These are phyloP conservation scores for Sphecodes monilicornis DNA, from an alignment of 2,888 invertebrate species.

Conservation along the genomic window DNA sequence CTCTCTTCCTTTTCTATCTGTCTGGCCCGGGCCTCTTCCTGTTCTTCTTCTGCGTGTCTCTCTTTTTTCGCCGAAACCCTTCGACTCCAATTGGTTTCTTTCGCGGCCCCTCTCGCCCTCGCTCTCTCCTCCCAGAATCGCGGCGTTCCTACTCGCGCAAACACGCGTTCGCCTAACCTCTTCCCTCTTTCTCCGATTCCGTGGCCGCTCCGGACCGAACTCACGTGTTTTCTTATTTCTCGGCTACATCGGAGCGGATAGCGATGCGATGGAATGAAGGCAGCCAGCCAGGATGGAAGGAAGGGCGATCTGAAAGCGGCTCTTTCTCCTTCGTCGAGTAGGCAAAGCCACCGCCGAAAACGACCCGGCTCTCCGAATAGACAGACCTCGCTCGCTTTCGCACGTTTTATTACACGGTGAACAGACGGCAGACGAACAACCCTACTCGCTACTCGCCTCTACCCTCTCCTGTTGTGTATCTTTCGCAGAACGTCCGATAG, in stretches of 20 bases:
- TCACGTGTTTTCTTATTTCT: slow-evolving; percentile 70
- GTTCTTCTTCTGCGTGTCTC: slow-evolving; percentile 48
- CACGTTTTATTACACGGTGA: slow-evolving; percentile 64
- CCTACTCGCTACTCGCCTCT: slow-evolving; percentile 20
- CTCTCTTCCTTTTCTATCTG: slow-evolving; percentile 71
- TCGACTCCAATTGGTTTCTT: slow-evolving; percentile 80
- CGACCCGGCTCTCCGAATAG: slow-evolving; percentile 48
- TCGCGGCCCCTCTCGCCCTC: slow-evolving; percentile 57
- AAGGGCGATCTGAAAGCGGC: slow-evolving; percentile 51
- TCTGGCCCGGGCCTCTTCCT: slow-evolving; percentile 61
- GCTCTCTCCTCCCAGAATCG: slow-evolving; percentile 33
- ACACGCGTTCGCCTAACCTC: slow-evolving; percentile 7
- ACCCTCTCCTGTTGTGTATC: slow-evolving; percentile 51
- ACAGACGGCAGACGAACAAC: slow-evolving; percentile 56
- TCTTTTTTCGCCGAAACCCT: slow-evolving; percentile 67
- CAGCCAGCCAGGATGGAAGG: not conserved
- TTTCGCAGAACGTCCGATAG: slow-evolving; percentile 60
- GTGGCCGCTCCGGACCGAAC: slow-evolving; percentile 31
- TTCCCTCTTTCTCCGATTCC: slow-evolving; percentile 30
- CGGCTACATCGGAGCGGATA: slow-evolving; percentile 51
- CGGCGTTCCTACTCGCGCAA: slow-evolving; percentile 15
- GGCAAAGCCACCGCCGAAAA: slow-evolving; percentile 50
- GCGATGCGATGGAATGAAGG: slow-evolving; percentile 6
- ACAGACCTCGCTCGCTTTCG: slow-evolving; percentile 28
- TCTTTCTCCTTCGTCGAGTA: slow-evolving; percentile 39